Evolutionary conservation across 2,797 vertebrate species (phyloP).

Genomic region (Clarias laeviceps): DNA sequence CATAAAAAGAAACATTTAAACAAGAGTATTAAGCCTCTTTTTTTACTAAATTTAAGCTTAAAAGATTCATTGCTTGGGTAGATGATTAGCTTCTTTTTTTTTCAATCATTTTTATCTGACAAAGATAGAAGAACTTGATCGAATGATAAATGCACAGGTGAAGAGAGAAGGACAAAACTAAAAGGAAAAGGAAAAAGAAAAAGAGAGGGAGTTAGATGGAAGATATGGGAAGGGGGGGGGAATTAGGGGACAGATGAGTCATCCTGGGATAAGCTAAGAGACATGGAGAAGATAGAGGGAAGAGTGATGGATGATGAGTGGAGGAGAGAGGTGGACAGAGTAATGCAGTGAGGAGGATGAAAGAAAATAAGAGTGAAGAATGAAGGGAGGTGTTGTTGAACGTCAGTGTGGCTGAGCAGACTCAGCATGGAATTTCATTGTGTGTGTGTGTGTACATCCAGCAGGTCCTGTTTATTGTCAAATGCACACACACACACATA

Average conservation of each 20-base stretch:
- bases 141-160: neutral
- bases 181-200: neutral
- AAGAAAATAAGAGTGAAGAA: neutral
- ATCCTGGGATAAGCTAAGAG: neutral
- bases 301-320: neutral
- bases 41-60: neutral
- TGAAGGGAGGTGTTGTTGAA: conserved; percentile 2
- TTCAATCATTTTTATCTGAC: neutral
- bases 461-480: neutral
- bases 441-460: conserved; percentile 1
- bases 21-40: neutral
- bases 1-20: neutral
- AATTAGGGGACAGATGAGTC: neutral
- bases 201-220: neutral
- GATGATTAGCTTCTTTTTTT: neutral
- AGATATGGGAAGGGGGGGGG: neutral
- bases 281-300: neutral
- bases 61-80: neutral
- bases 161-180: neutral
- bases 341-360: conserved; percentile 1
- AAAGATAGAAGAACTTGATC: neutral
- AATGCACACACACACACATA: neutral
- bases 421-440: conserved; percentile 12
- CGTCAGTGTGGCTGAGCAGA: conserved; percentile 11
- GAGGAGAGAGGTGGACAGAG: neutral